phyloP scores from a whole-genome alignment of 1,140 invertebrate species.

The Lethrus apterus region DNA sequence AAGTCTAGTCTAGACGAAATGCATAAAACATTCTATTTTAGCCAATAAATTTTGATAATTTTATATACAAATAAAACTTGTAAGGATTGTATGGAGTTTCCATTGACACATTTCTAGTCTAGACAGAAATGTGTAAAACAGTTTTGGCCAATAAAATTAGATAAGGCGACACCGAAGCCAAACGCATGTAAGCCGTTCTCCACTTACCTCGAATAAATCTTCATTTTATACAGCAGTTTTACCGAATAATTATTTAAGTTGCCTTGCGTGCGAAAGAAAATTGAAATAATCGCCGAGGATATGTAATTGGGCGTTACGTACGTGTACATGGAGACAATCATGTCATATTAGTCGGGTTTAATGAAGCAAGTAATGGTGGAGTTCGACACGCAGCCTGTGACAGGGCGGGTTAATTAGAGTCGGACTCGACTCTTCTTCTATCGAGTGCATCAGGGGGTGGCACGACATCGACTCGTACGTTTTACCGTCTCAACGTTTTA shows the following conservation, averaged over 20 bases:
- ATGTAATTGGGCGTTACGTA: conserved; percentile 32
- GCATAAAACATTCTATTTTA: too few relatives aligned
- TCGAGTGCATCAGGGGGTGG: too few relatives aligned
- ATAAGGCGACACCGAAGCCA: not conserved
- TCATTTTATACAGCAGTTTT: too few relatives aligned
- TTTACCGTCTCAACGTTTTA: conserved; percentile 24
- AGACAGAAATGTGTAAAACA: not conserved
- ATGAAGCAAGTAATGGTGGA: conserved; percentile 33
- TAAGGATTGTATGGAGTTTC: not conserved
- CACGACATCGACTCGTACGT: conserved; percentile 20
- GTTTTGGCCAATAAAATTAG: not conserved
- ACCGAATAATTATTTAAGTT: conserved; percentile 15
- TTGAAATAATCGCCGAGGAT: conserved; percentile 28
- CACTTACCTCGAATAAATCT: too few relatives aligned
- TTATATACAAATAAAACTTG: too few relatives aligned
- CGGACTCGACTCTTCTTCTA: conserved; percentile 17
- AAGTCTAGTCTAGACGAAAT: too few relatives aligned
- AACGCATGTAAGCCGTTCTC: too few relatives aligned
- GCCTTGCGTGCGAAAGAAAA: conserved; percentile 31
- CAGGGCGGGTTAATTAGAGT: conserved; percentile 28
- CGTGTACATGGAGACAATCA: conserved; percentile 31
- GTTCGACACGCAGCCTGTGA: conserved; percentile 26
- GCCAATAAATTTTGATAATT: too few relatives aligned
- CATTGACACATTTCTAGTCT: not conserved
- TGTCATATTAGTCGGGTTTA: conserved; percentile 34